Conservation (phyloP, 2,113 vertebrate genomes). For the Lepidothrix coronata region DNA sequence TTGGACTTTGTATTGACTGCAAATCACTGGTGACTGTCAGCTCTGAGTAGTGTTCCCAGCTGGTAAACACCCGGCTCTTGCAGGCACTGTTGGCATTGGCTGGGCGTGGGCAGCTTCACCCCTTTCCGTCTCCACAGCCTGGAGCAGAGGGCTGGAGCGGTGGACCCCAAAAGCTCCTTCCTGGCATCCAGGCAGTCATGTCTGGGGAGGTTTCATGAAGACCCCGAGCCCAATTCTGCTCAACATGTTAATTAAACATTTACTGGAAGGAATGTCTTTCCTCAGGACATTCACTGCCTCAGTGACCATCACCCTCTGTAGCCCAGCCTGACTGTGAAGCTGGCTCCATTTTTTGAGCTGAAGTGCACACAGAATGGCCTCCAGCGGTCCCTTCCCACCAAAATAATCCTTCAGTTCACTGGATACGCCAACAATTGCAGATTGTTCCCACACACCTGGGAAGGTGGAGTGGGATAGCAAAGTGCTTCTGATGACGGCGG, state of each 20-base stretch:
- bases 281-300: background rate
- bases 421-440: accelerated
- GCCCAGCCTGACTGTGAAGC: background rate
- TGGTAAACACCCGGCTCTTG: accelerated
- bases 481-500: background rate
- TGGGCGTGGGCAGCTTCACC: background rate
- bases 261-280: background rate
- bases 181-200: accelerated
- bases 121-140: background rate
- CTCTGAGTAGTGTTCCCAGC: background rate
- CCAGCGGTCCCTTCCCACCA: background rate
- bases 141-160: background rate
- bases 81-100: background rate
- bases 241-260: background rate
- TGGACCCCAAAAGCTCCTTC: background rate
- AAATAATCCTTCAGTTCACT: background rate
- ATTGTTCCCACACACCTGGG: background rate
- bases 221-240: background rate
- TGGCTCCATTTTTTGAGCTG: background rate
- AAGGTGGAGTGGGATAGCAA: accelerated
- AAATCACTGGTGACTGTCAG: accelerated
- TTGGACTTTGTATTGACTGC: background rate
- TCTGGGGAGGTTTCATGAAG: accelerated
- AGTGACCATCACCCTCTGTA: background rate
- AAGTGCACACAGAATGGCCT: accelerated